phyloP scores from a whole-genome alignment of 2,888 invertebrate species.

The Taphrorychus bicolor region DNA sequence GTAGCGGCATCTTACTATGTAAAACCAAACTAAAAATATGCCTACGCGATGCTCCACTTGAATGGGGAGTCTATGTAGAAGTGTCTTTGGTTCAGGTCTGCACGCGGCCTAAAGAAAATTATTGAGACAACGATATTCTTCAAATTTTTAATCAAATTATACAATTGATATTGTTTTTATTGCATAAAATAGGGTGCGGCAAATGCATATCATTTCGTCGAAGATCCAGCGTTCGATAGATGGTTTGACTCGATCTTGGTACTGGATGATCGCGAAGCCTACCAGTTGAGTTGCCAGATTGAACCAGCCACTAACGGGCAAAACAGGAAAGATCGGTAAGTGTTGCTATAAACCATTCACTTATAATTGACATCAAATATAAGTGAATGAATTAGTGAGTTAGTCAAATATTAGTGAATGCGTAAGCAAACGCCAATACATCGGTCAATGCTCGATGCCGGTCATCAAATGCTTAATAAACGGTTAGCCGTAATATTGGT shows the following conservation, averaged over 20 bases:
- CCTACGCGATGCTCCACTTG: too few relatives aligned
- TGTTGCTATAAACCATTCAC: too few relatives aligned
- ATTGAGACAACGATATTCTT: background rate
- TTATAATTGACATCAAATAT: too few relatives aligned
- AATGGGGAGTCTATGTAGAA: too few relatives aligned
- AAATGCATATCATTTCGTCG: constrained; percentile 88
- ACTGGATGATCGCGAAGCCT: constrained; percentile 89
- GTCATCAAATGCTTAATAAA: too few relatives aligned
- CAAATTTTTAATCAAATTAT: background rate
- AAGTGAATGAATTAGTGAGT: background rate
- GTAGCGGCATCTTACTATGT: too few relatives aligned
- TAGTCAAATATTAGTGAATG: background rate
- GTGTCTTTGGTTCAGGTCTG: too few relatives aligned
- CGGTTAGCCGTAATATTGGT: too few relatives aligned
- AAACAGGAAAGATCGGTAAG: constrained; percentile 27
- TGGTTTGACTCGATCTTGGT: constrained; percentile 96
- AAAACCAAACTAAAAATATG: too few relatives aligned
- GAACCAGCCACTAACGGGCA: constrained; percentile 67
- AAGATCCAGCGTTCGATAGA: constrained; percentile 87
- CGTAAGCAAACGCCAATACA: too few relatives aligned
- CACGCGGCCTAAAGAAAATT: too few relatives aligned
- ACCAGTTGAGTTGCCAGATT: constrained; percentile 87
- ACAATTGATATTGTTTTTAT: background rate
- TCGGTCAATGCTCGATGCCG: too few relatives aligned
- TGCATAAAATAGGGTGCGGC: constrained; percentile 81